Conservation (phyloP, 2,113 vertebrate genomes). For the Podilymbus podiceps region DNA sequence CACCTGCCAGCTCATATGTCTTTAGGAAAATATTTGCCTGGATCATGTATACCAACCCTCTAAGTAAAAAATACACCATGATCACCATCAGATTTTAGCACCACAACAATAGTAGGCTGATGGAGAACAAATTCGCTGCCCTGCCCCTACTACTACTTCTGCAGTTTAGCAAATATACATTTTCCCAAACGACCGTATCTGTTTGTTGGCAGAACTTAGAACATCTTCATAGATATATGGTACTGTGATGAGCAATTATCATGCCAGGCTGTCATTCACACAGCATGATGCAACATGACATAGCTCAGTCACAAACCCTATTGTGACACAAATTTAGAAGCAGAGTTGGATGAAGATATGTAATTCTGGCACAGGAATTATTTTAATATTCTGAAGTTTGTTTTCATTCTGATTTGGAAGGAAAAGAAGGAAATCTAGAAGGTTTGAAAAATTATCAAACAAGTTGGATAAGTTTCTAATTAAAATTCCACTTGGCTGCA, state of each 20-base stretch:
- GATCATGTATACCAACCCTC: not conserved
- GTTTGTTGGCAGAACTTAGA: not conserved
- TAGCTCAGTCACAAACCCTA: not conserved
- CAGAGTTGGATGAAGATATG: not conserved
- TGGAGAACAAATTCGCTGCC: not conserved
- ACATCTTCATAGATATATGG: not conserved
- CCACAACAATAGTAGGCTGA: not conserved
- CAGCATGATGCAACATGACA: conserved; percentile 29
- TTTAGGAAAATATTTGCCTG: not conserved
- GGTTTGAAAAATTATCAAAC: conserved; percentile 41
- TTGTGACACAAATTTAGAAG: conserved; percentile 19
- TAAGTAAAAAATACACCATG: not conserved
- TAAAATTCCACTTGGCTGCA: conserved; percentile 22
- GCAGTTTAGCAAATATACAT: not conserved
- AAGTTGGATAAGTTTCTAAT: not conserved
- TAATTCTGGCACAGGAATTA: not conserved
- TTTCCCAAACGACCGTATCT: not conserved
- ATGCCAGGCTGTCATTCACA: conserved; percentile 34
- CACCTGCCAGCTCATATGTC: not conserved
- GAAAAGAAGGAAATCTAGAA: conserved; percentile 18
- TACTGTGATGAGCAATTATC: not conserved
- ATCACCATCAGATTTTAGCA: not conserved
- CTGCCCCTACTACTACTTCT: not conserved
- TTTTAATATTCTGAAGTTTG: conserved; percentile 41
- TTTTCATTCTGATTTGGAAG: conserved; percentile 46